Base-by-base conservation (phyloP, 2,113 vertebrate species). In the Oceanites oceanicus region DNA sequence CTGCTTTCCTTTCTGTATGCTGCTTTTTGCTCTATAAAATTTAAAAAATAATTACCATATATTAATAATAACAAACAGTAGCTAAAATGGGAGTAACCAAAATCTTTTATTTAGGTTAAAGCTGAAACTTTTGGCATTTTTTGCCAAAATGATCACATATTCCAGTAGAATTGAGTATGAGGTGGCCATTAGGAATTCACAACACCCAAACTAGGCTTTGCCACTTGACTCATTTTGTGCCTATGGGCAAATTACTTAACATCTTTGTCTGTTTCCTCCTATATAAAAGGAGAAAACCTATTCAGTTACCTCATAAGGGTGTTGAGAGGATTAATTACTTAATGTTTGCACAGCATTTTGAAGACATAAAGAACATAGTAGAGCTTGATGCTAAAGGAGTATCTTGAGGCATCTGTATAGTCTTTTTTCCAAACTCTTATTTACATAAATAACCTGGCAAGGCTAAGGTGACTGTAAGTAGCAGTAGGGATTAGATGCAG, bases 211-310 rank as follows among this genome's bases (percentile, higher is more conserved):
- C 32, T 66, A 55, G 40, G 74, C 70, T 94, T 95, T 94, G 88
- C 55, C 44, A 66, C 26, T 74, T 90, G 90, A 88, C 79, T 97
- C 86, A 92, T 71, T 91, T 80, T 93, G 73, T 85, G 88, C 90
- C 97, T 82, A 1, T 93, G 73, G 92, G 90, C 73, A 89, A 92
- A 84, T 95, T 89, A 89, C 79, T 68, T 91, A 86, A 96, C 40
- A 67, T 84, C 80, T 92, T 49, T 90, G 88, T 90, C 74, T 93
- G 36, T 77, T 96, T 96, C 79, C 72, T 93, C 30, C 72, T 89
- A 30, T 91, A 67, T 90, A 82, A 91, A 82, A 91, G 45, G 83
- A 86, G 92, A 96, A 81, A 90, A 91, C 58, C n/a, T 58, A 68
- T 70, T 82, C 45, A 36, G 20, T 88, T 94, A 86, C 90, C 61